Evolutionary conservation across 2,888 invertebrate species (phyloP).

Genomic region (Clusia tigrina): DNA sequence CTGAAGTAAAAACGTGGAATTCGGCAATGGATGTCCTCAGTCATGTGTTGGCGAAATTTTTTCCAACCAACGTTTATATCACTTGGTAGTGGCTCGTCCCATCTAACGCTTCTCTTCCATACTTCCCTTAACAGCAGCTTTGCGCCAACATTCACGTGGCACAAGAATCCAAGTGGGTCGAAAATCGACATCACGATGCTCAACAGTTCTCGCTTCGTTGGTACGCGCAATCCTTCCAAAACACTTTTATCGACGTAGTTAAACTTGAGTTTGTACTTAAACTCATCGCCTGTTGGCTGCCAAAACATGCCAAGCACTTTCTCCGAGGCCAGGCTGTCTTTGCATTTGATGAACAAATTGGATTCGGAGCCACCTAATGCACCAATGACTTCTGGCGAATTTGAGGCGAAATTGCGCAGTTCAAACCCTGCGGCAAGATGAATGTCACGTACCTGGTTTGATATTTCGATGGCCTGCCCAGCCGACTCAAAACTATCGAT

Average conservation of each 20-base stretch:
- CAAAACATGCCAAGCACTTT: conserved; percentile 10
- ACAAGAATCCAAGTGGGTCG: conserved; percentile 17
- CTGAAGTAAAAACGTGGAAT: neutral
- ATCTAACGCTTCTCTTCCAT: conserved; percentile 11
- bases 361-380: neutral
- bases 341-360: neutral
- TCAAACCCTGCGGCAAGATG: conserved; percentile 21
- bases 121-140: conserved; percentile 20
- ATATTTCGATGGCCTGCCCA: conserved; percentile 13
- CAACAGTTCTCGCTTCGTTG: neutral
- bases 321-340: conserved; percentile 5
- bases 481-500: conserved; percentile 25
- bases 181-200: neutral
- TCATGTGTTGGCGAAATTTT: conserved; percentile 8
- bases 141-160: conserved; percentile 9
- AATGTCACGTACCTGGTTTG: conserved; percentile 20
- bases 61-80: conserved; percentile 9
- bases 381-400: conserved; percentile 8
- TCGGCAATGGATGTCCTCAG: neutral
- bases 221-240: neutral
- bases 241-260: neutral
- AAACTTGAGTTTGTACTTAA: conserved; percentile 14
- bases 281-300: neutral
- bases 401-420: conserved; percentile 22
- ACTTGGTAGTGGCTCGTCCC: conserved; percentile 26